Conservation (phyloP, 2,888 invertebrate genomes). For the Autographa gamma region DNA sequence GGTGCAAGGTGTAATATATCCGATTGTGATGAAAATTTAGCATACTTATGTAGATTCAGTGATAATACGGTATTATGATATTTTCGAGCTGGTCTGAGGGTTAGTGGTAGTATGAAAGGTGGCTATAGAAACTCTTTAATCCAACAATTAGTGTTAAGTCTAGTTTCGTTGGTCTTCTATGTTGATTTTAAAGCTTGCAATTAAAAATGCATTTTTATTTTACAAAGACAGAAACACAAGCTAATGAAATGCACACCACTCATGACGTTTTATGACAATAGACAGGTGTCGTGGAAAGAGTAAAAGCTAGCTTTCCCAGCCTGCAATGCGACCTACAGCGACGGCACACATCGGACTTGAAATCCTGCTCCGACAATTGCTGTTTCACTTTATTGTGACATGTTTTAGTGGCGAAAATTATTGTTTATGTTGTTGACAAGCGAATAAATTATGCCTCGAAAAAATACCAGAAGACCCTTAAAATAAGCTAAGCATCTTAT, state of each 20-base stretch:
- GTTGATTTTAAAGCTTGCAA: too few relatives aligned
- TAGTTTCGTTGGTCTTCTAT: too few relatives aligned
- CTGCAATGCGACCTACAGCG: constrained; percentile 81
- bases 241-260: constrained; percentile 51
- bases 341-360: constrained; percentile 81
- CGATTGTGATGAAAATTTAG: too few relatives aligned
- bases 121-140: too few relatives aligned
- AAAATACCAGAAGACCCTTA: too few relatives aligned
- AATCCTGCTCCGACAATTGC: constrained; percentile 76
- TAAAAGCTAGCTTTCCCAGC: constrained; percentile 83
- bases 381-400: constrained; percentile 37
- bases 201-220: constrained; percentile 6
- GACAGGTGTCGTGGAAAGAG: constrained; percentile 70
- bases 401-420: constrained; percentile 8
- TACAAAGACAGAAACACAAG: constrained; percentile 14
- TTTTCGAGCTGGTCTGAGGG: too few relatives aligned
- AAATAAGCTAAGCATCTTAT: too few relatives aligned
- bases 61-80: too few relatives aligned
- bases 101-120: too few relatives aligned
- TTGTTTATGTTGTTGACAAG: background rate
- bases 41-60: too few relatives aligned
- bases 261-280: constrained; percentile 65
- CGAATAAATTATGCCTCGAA: background rate
- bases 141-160: too few relatives aligned
- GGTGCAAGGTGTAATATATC: too few relatives aligned